Base-by-base conservation (phyloP, 2,797 vertebrate genomes). In the Arrhamphus sclerolepis region DNA sequence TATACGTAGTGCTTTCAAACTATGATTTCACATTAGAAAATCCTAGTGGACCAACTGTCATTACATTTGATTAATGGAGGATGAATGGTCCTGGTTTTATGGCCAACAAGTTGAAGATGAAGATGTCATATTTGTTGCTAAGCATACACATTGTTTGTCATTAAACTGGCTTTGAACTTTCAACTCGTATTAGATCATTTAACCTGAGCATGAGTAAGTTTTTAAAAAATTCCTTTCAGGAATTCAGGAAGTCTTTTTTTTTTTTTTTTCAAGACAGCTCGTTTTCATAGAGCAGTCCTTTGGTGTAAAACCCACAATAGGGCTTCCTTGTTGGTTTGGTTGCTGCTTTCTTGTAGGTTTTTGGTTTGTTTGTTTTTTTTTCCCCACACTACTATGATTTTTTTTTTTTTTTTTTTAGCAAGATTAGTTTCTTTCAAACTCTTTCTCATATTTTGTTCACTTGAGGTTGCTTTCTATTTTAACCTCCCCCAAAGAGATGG, bases 181-280 rank as follows among this genome's bases (percentile, higher is more conserved):
- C 70, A 51, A 54, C 42, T 46, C 29, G 60, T 72, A 68, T 78
- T 80, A 74, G 59, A 81, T 83, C 56, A 59, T 74, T 62, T 79
- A 78, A 89, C 79, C 83, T 60, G 70, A 75, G 58, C 66, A 46
- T 74, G 78, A 68, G 81, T 82, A 47, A 88, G 80, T 87, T 80
- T 76, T 59, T 26, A 26, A 63, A 82, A 84, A 71, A 78, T 55
- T 79, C 85, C 75, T 75, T 80, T 67, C 56, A 66, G 51, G 68
- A 56, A 71, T 85, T 83, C 65, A 56, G 42, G n/a, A 72, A 50
- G 66, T 83, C 83, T 87, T 78, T 84, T 88, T 88, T 81, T 83
- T 82, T 84, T 87, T 75, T 83, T 88, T 87, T 78, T 85, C 85
- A 89, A 89, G 86, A 86, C 56, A 20, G 67, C 74, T 86, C 56